Evolutionary conservation across 2,113 vertebrate species (phyloP).

Genomic region (Hydropotes inermis): DNA sequence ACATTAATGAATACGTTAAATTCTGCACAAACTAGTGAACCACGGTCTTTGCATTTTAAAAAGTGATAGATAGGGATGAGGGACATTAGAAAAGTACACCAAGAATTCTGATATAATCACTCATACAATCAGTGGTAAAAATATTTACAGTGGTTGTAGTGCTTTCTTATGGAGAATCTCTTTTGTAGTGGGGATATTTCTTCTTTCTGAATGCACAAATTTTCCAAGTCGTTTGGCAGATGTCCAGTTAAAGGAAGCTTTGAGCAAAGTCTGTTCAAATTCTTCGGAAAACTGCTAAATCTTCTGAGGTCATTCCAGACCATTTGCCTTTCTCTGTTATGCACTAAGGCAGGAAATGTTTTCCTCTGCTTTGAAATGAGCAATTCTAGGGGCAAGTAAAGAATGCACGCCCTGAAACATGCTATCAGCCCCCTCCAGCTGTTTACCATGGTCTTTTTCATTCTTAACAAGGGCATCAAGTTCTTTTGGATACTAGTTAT

Average conservation of each 20-base stretch:
- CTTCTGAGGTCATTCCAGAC: slow-evolving; percentile 77
- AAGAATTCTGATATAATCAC: neutral
- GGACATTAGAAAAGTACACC: neutral
- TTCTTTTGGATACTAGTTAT: slow-evolving; percentile 61
- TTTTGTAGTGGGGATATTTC: slow-evolving; percentile 31
- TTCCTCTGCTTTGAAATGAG: slow-evolving; percentile 77
- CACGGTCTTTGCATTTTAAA: neutral
- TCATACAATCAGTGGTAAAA: neutral
- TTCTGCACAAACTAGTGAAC: neutral
- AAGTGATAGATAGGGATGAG: neutral
- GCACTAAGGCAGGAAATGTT: slow-evolving; percentile 84
- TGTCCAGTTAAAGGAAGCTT: slow-evolving; percentile 57
- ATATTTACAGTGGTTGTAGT: neutral
- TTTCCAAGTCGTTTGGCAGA: slow-evolving; percentile 52
- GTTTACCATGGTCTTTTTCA: slow-evolving; percentile 75
- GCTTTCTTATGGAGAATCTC: neutral
- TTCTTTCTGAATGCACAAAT: slow-evolving; percentile 53
- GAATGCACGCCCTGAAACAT: slow-evolving; percentile 48
- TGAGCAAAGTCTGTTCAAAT: slow-evolving; percentile 64
- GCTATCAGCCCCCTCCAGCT: slow-evolving; percentile 80
- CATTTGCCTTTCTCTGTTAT: slow-evolving; percentile 72
- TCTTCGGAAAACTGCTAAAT: slow-evolving; percentile 57
- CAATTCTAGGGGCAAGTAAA: slow-evolving; percentile 70
- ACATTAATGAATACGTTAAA: neutral
- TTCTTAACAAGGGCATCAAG: slow-evolving; percentile 61